Evolutionary conservation across 2,888 invertebrate species (phyloP), one percentile per base, ranked within the genome.

Genomic region (Aphodius granarius): DNA sequence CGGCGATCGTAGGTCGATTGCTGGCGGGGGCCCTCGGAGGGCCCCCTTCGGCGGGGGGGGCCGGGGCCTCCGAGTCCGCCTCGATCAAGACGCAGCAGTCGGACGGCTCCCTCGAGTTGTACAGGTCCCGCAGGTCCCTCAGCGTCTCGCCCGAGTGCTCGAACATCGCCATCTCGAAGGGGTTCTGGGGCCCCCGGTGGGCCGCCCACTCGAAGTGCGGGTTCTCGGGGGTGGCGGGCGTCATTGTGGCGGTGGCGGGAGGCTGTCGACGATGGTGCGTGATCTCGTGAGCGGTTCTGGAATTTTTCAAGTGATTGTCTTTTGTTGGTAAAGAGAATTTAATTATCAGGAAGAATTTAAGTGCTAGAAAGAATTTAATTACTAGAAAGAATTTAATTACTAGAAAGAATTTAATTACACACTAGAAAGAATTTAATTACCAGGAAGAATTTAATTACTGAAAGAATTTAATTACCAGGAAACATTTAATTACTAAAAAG

Each of bases 101-200:
- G 43, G 9, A 43, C 6, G 6, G 43, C 4, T 43, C 0, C 43
- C 13, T 43, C 43, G 16, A 16, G 3, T 65, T 16, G 2, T 9
- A 19, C 1, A 19, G 19, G 16, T 9, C 17, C 0, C 5, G 17
- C 0, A 13, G 9, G 19, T 65, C n/a, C 6, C 17, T 17, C n/a
- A n/a, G n/a, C n/a, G n/a, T n/a, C n/a, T 74, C 21, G 66, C 74
- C 74, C 4, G 73, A 21, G 22, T 77, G 75, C 43, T 79, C 79
- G 6, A 79, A 63, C 77, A 80, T 76, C 2, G 75, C 72, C 18
- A 80, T 79, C 66, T 80, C 79, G 75, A 76, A 79, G 18, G 77
- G 75, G 22, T 78, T 79, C 16, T 64, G 9, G 5, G 79, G 78
- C 19, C 79, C 76, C 3, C 79, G 63, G 5, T 68, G 16, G 63